Percentiles rank a stretch among this genome's conserved stretches.
Conservation (phyloP, 2,888 invertebrate genomes). For the Amiota minor region DNA sequence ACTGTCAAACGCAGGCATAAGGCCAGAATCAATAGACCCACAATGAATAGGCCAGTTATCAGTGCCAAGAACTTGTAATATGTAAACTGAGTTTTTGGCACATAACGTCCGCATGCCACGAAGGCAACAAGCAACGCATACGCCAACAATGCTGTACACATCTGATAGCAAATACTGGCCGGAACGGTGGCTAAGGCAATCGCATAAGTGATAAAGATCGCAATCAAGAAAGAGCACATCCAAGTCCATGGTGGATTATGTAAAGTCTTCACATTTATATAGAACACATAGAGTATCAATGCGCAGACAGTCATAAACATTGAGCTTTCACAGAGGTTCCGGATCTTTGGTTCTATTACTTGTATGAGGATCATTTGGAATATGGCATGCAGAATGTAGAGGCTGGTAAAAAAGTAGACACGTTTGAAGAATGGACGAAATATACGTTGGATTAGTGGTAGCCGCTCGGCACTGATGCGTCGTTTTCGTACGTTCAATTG, state of each 20-base stretch:
- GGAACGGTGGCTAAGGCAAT: background rate
- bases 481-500: background rate
- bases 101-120: conserved; percentile 45
- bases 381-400: conserved; percentile 39
- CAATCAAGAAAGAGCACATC: background rate
- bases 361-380: conserved; percentile 47
- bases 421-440: conserved; percentile 10
- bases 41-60: conserved; percentile 28
- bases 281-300: background rate
- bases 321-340: background rate
- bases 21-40: conserved; percentile 50
- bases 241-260: background rate
- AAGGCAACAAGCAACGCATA: conserved; percentile 44
- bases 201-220: background rate
- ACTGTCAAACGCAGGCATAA: conserved; percentile 39
- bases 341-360: background rate
- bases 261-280: background rate
- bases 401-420: conserved; percentile 43
- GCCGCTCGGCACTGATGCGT: no score
- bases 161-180: background rate
- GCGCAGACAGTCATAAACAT: background rate
- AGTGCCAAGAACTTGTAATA: background rate
- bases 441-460: background rate
- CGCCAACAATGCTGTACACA: background rate
- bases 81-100: conserved; percentile 35